A percentile compares a stretch with the other conserved stretches of the same genome.
Conservation (phyloP, 2,113 vertebrate species). For the Drymodes brunneopygia region DNA sequence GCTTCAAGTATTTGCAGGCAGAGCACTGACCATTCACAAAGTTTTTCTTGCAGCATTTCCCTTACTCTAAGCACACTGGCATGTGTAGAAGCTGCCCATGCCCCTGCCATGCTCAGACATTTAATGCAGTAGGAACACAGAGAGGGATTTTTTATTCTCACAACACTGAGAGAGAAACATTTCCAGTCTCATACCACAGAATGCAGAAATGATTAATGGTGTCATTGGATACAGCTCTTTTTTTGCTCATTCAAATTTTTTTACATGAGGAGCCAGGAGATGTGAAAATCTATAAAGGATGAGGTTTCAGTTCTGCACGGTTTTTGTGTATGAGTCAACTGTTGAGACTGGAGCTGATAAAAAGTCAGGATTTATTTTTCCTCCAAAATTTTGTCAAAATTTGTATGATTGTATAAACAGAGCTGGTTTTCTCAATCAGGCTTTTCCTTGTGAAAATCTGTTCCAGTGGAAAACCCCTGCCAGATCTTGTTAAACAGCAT, state of each 20-base stretch:
- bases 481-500: not conserved
- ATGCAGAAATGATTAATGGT: not conserved
- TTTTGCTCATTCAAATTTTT: not conserved
- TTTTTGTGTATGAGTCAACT: not conserved
- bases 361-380: not conserved
- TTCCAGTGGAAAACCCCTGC: not conserved
- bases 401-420: not conserved
- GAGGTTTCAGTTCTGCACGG: not conserved
- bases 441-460: slow-evolving; percentile 1
- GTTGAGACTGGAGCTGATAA: not conserved
- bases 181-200: not conserved
- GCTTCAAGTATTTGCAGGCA: not conserved
- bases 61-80: not conserved
- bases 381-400: not conserved
- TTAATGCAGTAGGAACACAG: not conserved
- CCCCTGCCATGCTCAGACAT: not conserved
- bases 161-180: not conserved
- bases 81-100: not conserved
- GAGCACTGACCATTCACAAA: not conserved
- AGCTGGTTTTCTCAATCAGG: not conserved
- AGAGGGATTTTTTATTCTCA: not conserved
- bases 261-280: not conserved
- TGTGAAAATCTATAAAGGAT: not conserved
- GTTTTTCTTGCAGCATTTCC: not conserved
- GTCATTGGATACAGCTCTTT: not conserved